A percentile compares a stretch with the other conserved stretches of the same genome.
Conservation (phyloP, 2,797 vertebrate species). For the Anniella stebbinsi region DNA sequence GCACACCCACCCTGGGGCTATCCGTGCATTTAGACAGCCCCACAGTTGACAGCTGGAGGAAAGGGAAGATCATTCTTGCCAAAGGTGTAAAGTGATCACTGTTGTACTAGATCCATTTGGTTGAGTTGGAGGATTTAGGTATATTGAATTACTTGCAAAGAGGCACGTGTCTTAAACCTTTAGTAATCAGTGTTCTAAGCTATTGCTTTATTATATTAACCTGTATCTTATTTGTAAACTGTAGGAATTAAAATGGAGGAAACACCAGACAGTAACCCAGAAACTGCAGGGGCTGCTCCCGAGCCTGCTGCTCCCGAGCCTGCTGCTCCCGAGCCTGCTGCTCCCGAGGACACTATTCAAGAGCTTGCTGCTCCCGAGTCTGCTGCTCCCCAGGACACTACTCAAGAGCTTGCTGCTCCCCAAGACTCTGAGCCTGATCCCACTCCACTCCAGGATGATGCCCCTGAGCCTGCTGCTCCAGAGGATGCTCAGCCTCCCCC, state of each 20-base stretch:
- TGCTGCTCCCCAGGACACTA: not conserved
- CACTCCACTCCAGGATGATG: fast-evolving
- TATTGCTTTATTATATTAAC: not conserved
- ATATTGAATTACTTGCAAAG: not conserved
- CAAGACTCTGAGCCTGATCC: not conserved
- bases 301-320: no score
- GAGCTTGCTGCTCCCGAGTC: not conserved
- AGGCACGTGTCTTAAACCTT: not conserved
- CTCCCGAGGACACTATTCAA: not conserved
- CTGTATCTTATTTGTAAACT: not conserved
- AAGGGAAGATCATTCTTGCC: not conserved
- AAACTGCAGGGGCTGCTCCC: not conserved
- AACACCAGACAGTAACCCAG: not conserved
- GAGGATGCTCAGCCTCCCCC: not conserved
- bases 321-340: not conserved
- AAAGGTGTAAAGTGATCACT: not conserved
- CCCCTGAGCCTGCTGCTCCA: fast-evolving
- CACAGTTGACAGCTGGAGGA: no score
- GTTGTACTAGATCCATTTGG: not conserved
- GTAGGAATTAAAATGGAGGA: conserved; percentile 63
- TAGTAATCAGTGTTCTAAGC: not conserved
- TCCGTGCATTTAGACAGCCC: no score
- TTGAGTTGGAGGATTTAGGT: not conserved
- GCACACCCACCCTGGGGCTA: no score
- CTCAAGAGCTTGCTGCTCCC: fast-evolving